Base-by-base conservation (phyloP, 2,797 vertebrate genomes). In the Hemibagrus guttatus region DNA sequence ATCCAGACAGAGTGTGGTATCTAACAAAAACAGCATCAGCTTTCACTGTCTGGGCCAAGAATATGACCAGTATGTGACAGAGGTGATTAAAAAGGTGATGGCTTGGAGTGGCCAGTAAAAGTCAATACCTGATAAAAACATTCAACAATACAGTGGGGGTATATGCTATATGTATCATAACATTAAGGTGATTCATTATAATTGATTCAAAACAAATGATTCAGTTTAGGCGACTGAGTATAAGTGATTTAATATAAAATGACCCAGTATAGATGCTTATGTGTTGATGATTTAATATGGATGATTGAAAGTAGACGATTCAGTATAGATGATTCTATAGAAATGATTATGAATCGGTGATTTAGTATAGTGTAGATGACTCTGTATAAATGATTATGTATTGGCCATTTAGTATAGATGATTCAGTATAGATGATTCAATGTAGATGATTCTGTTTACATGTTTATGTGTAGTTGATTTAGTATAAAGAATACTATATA, bases 31-130 rank as follows among this genome's bases (percentile, higher is more conserved):
- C 80, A 86, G 80, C 79, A 80, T 85, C 64, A 14, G 52, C 76
- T 85, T 83, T 86, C 74, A 78, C 72, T 49, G n/a, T 75, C 84
- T 85, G 88, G 80, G 85, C 64, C 81, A 84, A 72, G 71, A 81
- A 72, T 85, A 71, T 58, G 64, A 83, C 46, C 46, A 6, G 69
- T 86, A 35, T 52, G 26, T 79, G 31, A 63, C 39, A 39, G 59
- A 12, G 59, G n/a, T 14, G 39, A 82, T 68, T 81, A 81, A 81
- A 74, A 84, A 85, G 84, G 81, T 84, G 80, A 74, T 46, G 49
- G 56, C 66, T 66, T 75, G 28, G 46, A 78, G 66, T 82, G 42
- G 26, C 59, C 79, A 61, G 79, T 84, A 83, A 85, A 86, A 85
- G 63, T 63, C 63, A 54, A 85, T 83, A 28, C 52, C 61, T 74